Percentiles rank a stretch among this genome's conserved stretches.
These are phyloP conservation scores for Lomographa bimaculata DNA, from an alignment of 2,888 invertebrate species.

Conservation along the genomic window DNA sequence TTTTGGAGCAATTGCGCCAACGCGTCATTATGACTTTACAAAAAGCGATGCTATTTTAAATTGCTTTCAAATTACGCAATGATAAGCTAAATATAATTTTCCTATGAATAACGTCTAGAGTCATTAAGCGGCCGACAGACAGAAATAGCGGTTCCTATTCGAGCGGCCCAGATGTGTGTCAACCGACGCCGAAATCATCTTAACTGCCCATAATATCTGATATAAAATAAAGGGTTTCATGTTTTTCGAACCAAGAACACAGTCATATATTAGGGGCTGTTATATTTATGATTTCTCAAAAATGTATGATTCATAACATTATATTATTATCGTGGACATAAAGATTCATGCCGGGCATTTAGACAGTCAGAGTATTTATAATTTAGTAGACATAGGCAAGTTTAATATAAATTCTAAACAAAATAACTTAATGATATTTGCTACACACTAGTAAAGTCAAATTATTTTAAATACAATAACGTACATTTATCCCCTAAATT, in stretches of 20 bases:
- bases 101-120: conserved; percentile 60
- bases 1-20: too few species aligned
- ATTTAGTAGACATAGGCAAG: too few species aligned
- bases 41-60: conserved; percentile 28
- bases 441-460: too few species aligned
- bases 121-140: conserved; percentile 68
- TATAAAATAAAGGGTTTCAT: conserved; percentile 44
- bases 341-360: too few species aligned
- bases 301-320: too few species aligned
- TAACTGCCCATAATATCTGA: conserved; percentile 51
- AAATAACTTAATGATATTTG: too few species aligned
- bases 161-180: conserved; percentile 72
- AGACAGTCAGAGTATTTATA: too few species aligned
- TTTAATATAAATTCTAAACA: too few species aligned
- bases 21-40: conserved; percentile 13
- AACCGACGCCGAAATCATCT: conserved; percentile 63
- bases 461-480: too few species aligned
- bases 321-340: too few species aligned
- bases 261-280: not conserved
- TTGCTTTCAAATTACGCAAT: conserved; percentile 51
- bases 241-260: conserved; percentile 17
- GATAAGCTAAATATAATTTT: conserved; percentile 51
- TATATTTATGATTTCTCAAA: too few species aligned
- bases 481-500: too few species aligned
- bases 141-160: conserved; percentile 71